These are phyloP conservation scores for Arion vulgaris DNA, from an alignment of 1,140 invertebrate genomes.

Conservation along the genomic window DNA sequence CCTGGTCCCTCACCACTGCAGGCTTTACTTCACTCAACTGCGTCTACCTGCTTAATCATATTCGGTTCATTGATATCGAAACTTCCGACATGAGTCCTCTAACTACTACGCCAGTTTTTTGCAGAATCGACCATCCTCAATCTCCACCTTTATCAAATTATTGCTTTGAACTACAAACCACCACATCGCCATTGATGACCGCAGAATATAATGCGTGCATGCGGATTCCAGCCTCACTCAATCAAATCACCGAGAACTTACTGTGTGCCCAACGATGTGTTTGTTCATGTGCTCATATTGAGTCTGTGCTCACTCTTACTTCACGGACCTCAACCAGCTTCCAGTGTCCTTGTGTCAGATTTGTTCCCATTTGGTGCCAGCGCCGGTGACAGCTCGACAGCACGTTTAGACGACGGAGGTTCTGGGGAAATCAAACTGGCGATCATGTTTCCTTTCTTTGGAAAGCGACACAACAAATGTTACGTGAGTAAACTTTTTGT, in stretches of 20 bases:
- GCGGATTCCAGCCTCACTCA: neutral
- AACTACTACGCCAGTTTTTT: neutral
- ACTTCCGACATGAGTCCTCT: slow-evolving; percentile 31
- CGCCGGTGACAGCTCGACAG: slow-evolving; percentile 31
- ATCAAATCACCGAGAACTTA: neutral
- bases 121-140: slow-evolving; percentile 8
- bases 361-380: slow-evolving; percentile 34
- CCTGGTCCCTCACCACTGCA: neutral
- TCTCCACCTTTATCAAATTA: neutral
- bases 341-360: neutral
- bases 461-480: slow-evolving; percentile 37
- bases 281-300: neutral
- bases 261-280: neutral
- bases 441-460: slow-evolving; percentile 40
- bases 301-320: slow-evolving; percentile 7
- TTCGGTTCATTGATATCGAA: neutral
- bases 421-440: slow-evolving; percentile 38
- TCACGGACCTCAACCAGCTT: neutral
- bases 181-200: slow-evolving; percentile 9
- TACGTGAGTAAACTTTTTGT: slow-evolving; percentile 38
- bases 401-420: slow-evolving; percentile 31
- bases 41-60: neutral
- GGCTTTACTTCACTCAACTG: neutral
- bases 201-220: slow-evolving; percentile 35
- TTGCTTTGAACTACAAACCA: slow-evolving; percentile 17